These are phyloP conservation scores for Drosophila merina DNA, from an alignment of 2,888 invertebrate species.

Conservation along the genomic window DNA sequence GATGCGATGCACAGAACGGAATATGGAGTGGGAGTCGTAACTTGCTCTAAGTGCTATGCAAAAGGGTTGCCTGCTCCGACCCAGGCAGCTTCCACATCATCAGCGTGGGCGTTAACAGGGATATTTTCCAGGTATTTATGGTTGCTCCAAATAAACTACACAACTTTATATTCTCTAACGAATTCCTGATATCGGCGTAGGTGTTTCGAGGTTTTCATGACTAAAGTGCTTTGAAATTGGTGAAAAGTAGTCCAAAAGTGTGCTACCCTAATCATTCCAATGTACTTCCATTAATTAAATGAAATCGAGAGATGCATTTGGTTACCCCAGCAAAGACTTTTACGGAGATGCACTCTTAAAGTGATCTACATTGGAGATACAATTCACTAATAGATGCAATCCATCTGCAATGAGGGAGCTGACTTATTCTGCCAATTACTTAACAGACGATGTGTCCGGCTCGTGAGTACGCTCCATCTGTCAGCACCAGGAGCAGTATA, in stretches of 20 bases:
- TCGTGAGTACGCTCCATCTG: constrained; percentile 45
- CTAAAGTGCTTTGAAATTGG: no score
- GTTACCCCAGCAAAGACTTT: background rate
- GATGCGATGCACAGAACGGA: constrained; percentile 17
- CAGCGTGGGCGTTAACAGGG: constrained; percentile 15
- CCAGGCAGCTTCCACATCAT: background rate
- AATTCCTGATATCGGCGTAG: background rate
- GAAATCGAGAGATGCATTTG: background rate
- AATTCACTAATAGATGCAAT: constrained; percentile 20
- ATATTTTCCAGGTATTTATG: constrained; percentile 15
- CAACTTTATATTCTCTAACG: background rate
- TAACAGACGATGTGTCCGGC: constrained; percentile 36
- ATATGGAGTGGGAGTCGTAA: constrained; percentile 31
- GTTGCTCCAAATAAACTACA: constrained; percentile 1
- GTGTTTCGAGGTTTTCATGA: no score
- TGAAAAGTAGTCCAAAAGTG: background rate
- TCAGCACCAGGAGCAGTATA: constrained; percentile 7
- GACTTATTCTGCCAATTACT: constrained; percentile 42
- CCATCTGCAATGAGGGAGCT: constrained; percentile 8
- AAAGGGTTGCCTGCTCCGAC: constrained; percentile 37
- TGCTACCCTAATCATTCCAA: background rate
- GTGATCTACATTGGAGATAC: background rate
- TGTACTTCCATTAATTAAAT: background rate
- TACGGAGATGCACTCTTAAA: background rate
- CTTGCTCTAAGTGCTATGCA: constrained; percentile 51